Percentiles rank a stretch among this genome's conserved stretches.
Evolutionary conservation across 2,797 vertebrate species (phyloP).

Genomic region (Arvicola amphibius): DNA sequence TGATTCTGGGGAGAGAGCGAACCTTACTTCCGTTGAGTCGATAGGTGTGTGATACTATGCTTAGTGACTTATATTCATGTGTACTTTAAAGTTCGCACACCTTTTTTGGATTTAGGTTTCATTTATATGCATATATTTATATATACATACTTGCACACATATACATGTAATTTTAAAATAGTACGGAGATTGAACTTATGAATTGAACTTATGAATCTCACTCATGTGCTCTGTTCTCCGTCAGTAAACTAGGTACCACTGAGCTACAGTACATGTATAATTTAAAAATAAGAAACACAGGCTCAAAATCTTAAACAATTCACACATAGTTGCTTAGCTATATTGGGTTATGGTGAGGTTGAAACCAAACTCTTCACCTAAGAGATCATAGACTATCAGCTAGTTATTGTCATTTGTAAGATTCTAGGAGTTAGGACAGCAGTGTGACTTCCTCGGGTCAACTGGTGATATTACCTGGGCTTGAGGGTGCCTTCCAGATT

Average conservation of each 20-base stretch:
- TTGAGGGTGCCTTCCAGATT: background rate
- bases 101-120: background rate
- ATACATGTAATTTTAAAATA: background rate
- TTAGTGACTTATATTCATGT: background rate
- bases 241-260: background rate
- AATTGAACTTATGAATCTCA: background rate
- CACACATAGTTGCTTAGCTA: background rate
- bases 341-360: background rate
- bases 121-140: background rate
- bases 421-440: background rate
- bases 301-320: background rate
- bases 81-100: background rate
- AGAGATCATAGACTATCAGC: background rate
- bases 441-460: background rate
- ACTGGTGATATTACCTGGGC: background rate
- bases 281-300: slow-evolving; percentile 21
- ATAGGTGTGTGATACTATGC: background rate
- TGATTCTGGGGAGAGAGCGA: background rate
- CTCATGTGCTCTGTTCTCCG: background rate
- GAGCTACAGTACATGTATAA: background rate
- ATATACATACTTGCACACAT: background rate
- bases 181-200: background rate
- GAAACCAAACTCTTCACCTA: background rate
- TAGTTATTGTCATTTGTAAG: too few relatives aligned
- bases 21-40: background rate